Percentiles rank a stretch among this genome's conserved stretches.
Conservation (phyloP, 2,113 vertebrate species). For the Sus scrofa region DNA sequence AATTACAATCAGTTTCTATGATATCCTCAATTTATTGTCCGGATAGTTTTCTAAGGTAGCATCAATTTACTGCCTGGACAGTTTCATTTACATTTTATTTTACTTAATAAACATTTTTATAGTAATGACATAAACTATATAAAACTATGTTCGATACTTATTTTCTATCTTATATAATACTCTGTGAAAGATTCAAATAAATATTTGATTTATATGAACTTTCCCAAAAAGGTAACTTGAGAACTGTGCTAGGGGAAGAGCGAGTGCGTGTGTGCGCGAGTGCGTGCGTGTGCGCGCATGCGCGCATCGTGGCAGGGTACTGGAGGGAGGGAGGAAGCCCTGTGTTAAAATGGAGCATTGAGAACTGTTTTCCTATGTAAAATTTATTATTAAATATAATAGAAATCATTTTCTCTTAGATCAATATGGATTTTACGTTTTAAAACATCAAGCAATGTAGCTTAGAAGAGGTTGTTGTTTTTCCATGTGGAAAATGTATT, state of each 20-base stretch:
- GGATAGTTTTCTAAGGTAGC: not conserved
- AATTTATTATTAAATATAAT: not conserved
- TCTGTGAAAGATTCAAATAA: too few relatives aligned
- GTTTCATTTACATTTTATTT: not conserved
- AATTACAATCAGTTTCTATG: not conserved
- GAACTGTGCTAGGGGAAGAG: too few relatives aligned
- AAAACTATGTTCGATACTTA: too few relatives aligned
- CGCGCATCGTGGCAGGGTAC: not conserved
- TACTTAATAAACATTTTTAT: not conserved
- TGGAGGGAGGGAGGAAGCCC: not conserved
- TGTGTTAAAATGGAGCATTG: not conserved
- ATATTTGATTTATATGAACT: too few relatives aligned
- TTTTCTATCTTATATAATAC: too few relatives aligned
- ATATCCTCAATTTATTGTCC: not conserved
- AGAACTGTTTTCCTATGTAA: not conserved
- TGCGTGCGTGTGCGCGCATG: too few relatives aligned
- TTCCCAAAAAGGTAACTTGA: too few relatives aligned
- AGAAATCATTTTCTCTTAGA: not conserved
- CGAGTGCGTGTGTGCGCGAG: too few relatives aligned
- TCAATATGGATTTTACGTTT: not conserved
- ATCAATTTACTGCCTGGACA: not conserved
- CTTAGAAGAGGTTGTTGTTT: not conserved
- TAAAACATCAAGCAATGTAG: not conserved
- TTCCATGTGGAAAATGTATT: not conserved
- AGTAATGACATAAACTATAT: not conserved